Evolutionary conservation across 2,113 vertebrate species (phyloP).

Genomic region (Patagioenas fasciata): DNA sequence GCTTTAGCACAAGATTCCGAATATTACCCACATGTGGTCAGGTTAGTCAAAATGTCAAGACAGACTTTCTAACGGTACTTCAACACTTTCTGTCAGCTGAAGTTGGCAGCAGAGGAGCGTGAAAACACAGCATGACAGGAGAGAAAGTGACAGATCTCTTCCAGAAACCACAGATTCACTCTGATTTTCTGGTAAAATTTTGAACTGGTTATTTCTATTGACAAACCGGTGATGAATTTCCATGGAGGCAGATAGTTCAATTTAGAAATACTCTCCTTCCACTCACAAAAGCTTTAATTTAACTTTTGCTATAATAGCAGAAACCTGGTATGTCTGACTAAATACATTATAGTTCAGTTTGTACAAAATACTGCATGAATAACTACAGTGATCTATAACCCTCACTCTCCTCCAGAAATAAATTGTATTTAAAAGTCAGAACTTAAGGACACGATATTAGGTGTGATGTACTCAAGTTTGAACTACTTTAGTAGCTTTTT

Average conservation of each 20-base stretch:
- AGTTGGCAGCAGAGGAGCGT: conserved; percentile 2
- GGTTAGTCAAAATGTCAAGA: background rate
- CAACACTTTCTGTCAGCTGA: background rate
- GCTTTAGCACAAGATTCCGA: background rate
- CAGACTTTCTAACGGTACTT: background rate
- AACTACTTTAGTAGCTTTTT: background rate
- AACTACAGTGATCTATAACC: background rate
- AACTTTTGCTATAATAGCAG: background rate
- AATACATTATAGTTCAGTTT: background rate
- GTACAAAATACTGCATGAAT: background rate
- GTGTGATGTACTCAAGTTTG: background rate
- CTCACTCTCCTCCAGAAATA: background rate
- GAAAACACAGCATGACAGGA: conserved; percentile 17
- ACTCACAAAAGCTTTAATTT: background rate
- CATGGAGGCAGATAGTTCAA: background rate
- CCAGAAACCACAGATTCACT: conserved; percentile 4
- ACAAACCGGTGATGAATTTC: conserved; percentile 37
- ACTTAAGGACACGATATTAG: background rate
- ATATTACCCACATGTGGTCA: background rate
- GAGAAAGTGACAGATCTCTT: conserved; percentile 7
- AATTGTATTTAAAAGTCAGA: background rate
- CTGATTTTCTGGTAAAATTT: conserved; percentile 21
- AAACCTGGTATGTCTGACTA: background rate
- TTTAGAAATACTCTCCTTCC: conserved; percentile 11
- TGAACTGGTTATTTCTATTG: background rate